Conservation (phyloP, 2,797 vertebrate species). For the Anomalospiza imberbis region DNA sequence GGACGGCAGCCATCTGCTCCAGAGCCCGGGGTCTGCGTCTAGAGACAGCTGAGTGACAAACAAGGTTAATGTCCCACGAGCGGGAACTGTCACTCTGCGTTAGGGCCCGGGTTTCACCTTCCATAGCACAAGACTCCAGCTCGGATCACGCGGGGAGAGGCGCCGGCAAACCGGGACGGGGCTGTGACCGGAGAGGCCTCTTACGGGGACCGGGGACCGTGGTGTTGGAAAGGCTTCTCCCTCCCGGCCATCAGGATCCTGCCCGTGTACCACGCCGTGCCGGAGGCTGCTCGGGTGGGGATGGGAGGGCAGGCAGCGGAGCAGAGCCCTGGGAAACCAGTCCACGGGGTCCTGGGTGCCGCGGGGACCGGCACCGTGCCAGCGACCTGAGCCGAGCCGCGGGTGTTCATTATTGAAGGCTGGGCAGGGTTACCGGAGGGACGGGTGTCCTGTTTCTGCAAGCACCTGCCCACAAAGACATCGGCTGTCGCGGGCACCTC, state of each 20-base stretch:
- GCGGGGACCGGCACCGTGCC: background rate
- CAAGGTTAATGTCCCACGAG: background rate
- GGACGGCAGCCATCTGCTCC: conserved; percentile 7
- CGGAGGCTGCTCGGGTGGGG: rapidly evolving
- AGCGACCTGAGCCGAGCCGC: background rate
- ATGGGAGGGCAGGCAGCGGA: rapidly evolving
- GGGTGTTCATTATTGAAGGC: background rate
- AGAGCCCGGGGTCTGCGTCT: background rate
- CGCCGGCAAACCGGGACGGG: rapidly evolving
- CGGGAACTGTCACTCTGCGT: background rate
- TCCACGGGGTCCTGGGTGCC: background rate
- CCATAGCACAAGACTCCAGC: background rate
- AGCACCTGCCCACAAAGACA: background rate
- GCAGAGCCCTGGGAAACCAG: background rate
- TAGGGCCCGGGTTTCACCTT: background rate
- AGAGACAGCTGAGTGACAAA: conserved; percentile 6
- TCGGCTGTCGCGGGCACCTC: background rate
- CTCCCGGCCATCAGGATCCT: rapidly evolving
- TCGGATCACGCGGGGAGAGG: rapidly evolving
- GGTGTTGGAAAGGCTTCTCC: background rate
- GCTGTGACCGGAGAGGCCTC: background rate
- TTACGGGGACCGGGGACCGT: rapidly evolving
- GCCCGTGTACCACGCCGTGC: rapidly evolving
- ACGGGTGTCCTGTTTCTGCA: conserved; percentile 11
- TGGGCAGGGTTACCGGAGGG: conserved; percentile 13